Evolutionary conservation across 1,140 invertebrate species (phyloP).

Genomic region (Centruroides vittatus): DNA sequence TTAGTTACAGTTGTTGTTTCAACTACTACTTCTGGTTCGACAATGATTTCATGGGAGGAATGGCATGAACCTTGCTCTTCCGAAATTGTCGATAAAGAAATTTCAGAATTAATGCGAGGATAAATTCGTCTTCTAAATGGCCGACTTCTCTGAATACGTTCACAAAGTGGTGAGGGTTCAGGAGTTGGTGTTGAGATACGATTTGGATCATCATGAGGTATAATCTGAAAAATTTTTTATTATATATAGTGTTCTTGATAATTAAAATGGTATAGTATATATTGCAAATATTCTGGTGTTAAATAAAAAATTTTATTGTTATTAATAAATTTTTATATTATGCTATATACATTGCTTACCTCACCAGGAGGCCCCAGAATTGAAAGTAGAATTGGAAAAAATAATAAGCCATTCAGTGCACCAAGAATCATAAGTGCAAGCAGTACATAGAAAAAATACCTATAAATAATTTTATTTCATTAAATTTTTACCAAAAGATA

Average conservation of each 20-base stretch:
- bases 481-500: no score
- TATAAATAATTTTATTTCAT: slow-evolving; percentile 26
- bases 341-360: slow-evolving; percentile 1
- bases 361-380: slow-evolving; percentile 72
- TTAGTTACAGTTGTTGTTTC: slow-evolving; percentile 61
- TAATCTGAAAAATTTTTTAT: slow-evolving; percentile 32
- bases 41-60: slow-evolving; percentile 73
- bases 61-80: slow-evolving; percentile 75
- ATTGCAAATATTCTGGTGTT: no score
- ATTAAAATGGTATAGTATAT: no score
- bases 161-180: slow-evolving; percentile 33
- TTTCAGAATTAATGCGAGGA: slow-evolving; percentile 38
- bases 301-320: no score
- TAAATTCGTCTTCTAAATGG: slow-evolving; percentile 22
- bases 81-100: slow-evolving; percentile 85
- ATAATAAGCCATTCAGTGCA: slow-evolving; percentile 74
- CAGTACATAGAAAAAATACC: slow-evolving; percentile 78
- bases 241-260: no score
- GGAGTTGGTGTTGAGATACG: slow-evolving; percentile 74
- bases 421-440: slow-evolving; percentile 68
- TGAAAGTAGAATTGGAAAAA: slow-evolving; percentile 84
- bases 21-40: slow-evolving; percentile 89
- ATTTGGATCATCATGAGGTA: slow-evolving; percentile 54
- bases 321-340: no score
- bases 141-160: slow-evolving; percentile 18